phyloP scores from a whole-genome alignment of 92 coral and sea anemone genomes.

The Siderastrea radians region DNA sequence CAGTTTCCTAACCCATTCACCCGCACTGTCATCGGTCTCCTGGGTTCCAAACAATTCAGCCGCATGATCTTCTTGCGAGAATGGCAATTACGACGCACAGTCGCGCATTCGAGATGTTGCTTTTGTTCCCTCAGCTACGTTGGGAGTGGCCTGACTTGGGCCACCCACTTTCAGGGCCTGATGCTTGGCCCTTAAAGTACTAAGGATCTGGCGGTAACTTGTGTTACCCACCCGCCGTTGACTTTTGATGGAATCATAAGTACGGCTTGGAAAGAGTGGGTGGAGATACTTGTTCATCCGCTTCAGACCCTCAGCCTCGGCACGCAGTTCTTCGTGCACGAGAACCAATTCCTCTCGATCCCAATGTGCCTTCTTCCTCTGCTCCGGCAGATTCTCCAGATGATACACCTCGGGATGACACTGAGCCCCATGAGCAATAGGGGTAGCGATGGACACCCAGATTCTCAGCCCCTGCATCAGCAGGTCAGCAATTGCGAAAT shows the following conservation, averaged over 20 bases:
- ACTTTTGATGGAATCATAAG: too few relatives aligned
- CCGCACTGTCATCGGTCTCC: too few relatives aligned
- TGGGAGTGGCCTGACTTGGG: too few relatives aligned
- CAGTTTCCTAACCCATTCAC: background rate
- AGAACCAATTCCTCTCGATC: conserved; percentile 54
- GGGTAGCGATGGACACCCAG: too few relatives aligned
- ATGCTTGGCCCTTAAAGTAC: too few relatives aligned
- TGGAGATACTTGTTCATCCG: background rate
- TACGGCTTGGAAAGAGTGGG: background rate
- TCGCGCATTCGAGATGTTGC: background rate
- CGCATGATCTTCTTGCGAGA: background rate
- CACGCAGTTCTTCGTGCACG: background rate
- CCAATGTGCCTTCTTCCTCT: conserved; percentile 53
- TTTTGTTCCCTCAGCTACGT: too few relatives aligned
- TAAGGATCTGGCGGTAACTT: too few relatives aligned
- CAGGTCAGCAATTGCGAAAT: too few relatives aligned
- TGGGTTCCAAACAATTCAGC: background rate
- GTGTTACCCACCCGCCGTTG: too few relatives aligned
- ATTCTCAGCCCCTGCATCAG: too few relatives aligned
- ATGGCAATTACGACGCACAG: background rate
- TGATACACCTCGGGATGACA: conserved; percentile 50
- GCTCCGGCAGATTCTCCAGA: conserved; percentile 13
- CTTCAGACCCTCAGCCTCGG: background rate
- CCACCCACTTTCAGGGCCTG: too few relatives aligned
- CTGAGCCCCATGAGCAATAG: too few relatives aligned